Evolutionary conservation across 2,113 vertebrate species (phyloP).

Genomic region (Chloroceryle aenea): DNA sequence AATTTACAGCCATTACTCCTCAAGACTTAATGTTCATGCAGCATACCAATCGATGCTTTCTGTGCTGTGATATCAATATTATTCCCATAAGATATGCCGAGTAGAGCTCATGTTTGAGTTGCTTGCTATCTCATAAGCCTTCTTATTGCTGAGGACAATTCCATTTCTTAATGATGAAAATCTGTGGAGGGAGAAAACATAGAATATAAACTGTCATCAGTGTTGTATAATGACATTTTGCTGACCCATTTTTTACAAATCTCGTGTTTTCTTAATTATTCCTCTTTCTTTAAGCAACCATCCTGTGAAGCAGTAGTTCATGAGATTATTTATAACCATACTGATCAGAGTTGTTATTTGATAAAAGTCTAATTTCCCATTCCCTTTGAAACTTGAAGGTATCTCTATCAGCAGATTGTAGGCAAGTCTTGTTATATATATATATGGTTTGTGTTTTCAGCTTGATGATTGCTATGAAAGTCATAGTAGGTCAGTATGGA

Average conservation of each 20-base stretch:
- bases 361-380: slow-evolving; percentile 20
- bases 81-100: background rate
- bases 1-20: background rate
- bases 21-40: background rate
- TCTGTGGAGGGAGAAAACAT: background rate
- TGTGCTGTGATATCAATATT: slow-evolving; percentile 15
- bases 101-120: background rate
- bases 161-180: slow-evolving; percentile 11
- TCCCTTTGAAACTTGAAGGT: slow-evolving; percentile 39
- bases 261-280: background rate
- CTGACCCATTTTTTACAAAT: slow-evolving; percentile 33
- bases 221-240: slow-evolving; percentile 49
- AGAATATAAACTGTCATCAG: background rate
- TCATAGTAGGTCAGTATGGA: background rate
- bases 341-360: slow-evolving; percentile 23
- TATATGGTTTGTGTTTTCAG: background rate
- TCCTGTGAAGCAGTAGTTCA: slow-evolving; percentile 28
- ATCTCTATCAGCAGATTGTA: background rate
- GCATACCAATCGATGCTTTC: background rate
- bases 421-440: background rate
- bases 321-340: slow-evolving; percentile 7
- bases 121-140: background rate
- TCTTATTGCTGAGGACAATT: background rate
- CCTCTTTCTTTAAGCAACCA: background rate
- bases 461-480: background rate